Base-by-base conservation (phyloP, 2,113 vertebrate genomes). In the Planiliza haematocheilus region DNA sequence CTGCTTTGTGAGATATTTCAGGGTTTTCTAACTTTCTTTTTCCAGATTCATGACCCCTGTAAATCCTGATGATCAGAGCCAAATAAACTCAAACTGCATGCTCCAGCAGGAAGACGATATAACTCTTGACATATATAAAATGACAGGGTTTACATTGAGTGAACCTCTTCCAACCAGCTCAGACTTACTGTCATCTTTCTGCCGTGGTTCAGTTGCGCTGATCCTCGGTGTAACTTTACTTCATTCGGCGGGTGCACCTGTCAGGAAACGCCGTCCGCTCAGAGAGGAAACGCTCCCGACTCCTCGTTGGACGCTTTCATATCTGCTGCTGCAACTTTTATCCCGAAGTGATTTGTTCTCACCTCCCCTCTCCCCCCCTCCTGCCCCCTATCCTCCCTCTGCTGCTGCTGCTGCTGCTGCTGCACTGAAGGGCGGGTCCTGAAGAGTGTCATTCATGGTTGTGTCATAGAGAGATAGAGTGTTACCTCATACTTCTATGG, bases 141-240 rank as follows among this genome's bases (percentile, higher is more conserved):
- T 30, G 2, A 5, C 24, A 30, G 24, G 24, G 5, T 30, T 30
- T 30, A 38, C 37, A 36, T 20, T 24, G 30, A 30, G n/a, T 7
- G 16, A 64, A 55, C n/a, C n/a, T n/a, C n/a, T n/a, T n/a, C n/a
- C n/a, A n/a, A n/a, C n/a, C n/a, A n/a, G n/a, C 37, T 73, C 24
- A 16, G 16, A 82, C 90, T 91, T 70, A 90, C 88, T 38, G 88
- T 82, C 86, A 90, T 91, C 16, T 38, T 82, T 79, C 42, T 43
- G 81, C 61, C 56, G 43, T 43, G n/a, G 49, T 79, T 77, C 53
- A 38, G 51, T 51, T 79, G 0, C 1, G 11, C 34, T 34, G 36
- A 39, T 38, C 75, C 60, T 14, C 14, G n/a, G 37, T 24, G 3
- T 42, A 38, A 62, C 73, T 34, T 12, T 17, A 21, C 39, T 21